Conservation (phyloP, 1,140 invertebrate species). For the Caerostris extrusa region DNA sequence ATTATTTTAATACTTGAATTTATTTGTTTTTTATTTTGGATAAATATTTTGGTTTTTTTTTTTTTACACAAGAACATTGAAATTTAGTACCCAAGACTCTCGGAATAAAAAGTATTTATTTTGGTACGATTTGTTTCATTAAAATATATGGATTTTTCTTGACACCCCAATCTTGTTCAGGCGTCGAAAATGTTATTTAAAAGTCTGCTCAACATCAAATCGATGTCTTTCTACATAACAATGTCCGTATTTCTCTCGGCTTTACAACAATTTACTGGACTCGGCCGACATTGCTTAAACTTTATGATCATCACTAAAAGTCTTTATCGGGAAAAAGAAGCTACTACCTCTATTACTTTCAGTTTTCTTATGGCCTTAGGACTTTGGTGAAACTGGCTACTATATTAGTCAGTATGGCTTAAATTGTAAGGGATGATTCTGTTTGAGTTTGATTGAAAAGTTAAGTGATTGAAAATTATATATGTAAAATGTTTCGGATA, state of each 20-base stretch:
- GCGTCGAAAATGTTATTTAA: background rate
- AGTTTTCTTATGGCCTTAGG: background rate
- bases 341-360: background rate
- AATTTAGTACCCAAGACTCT: too few species aligned
- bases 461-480: background rate
- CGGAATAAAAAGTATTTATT: background rate
- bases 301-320: constrained; percentile 28
- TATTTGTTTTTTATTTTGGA: too few species aligned
- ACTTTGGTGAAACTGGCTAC: background rate
- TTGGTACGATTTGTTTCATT: background rate
- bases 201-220: background rate
- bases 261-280: background rate
- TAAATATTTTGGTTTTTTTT: too few species aligned
- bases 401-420: background rate
- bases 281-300: background rate
- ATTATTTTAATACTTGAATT: too few species aligned
- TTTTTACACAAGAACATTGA: too few species aligned
- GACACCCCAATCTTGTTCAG: background rate
- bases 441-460: background rate
- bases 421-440: background rate
- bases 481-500: background rate
- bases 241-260: background rate
- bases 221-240: background rate
- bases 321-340: background rate
- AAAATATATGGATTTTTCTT: background rate